These are phyloP conservation scores for Phalacrocorax aristotelis DNA, from an alignment of 2,113 vertebrate species.

Conservation along the genomic window DNA sequence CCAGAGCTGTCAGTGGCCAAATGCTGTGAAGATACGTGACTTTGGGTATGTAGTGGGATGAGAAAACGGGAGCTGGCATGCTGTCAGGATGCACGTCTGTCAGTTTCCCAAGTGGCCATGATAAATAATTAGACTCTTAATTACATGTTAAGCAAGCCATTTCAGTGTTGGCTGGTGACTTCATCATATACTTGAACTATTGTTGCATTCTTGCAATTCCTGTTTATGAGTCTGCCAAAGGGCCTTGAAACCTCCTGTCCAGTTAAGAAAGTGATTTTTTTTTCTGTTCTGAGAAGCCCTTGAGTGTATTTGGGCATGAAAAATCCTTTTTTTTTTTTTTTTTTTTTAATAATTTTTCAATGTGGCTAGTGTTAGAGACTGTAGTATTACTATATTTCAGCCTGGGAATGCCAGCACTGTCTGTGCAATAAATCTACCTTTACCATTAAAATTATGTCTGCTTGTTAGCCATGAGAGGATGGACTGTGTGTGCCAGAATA, in stretches of 20 bases:
- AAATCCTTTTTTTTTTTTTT: background rate
- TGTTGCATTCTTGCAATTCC: background rate
- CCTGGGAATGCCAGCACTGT: background rate
- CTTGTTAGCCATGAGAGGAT: background rate
- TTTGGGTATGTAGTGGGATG: background rate
- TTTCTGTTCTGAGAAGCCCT: background rate
- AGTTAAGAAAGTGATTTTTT: background rate
- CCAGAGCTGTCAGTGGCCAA: background rate
- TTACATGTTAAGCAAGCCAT: background rate
- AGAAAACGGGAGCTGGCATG: background rate
- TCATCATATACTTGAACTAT: background rate
- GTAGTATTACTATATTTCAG: background rate
- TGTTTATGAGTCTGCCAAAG: background rate
- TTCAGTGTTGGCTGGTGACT: background rate
- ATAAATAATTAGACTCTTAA: background rate
- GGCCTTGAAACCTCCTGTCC: background rate
- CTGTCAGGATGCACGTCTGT: background rate
- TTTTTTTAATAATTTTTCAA: background rate
- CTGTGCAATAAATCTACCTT: background rate
- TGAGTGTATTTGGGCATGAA: background rate
- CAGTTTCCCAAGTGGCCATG: background rate
- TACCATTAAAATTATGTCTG: background rate
- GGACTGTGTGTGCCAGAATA: background rate
- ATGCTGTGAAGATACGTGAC: background rate
- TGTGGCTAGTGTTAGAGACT: background rate